Percentiles rank a stretch among this genome's conserved stretches.
Conservation (phyloP, 2,797 vertebrate species). For the Neopelma chrysocephalum region DNA sequence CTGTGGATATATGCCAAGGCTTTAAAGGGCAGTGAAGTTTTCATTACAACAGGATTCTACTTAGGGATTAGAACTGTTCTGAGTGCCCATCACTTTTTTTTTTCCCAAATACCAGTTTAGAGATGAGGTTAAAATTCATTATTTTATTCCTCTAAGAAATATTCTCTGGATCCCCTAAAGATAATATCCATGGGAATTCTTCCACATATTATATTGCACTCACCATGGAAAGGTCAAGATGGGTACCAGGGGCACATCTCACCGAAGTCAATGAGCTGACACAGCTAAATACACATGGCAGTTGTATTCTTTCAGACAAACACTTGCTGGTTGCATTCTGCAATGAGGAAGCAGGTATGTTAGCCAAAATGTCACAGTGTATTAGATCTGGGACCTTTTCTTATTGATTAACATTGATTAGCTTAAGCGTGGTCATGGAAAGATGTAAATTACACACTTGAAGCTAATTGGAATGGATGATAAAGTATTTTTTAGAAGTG, state of each 20-base stretch:
- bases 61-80: neutral
- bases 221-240: neutral
- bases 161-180: neutral
- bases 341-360: accelerated
- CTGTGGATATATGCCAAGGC: conserved; percentile 6
- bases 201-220: neutral
- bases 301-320: neutral
- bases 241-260: neutral
- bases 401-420: neutral
- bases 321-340: neutral
- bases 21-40: conserved; percentile 54
- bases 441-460: neutral
- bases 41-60: neutral
- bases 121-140: neutral
- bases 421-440: neutral
- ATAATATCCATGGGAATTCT: neutral
- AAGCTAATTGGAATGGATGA: neutral
- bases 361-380: neutral
- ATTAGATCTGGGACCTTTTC: neutral
- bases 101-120: neutral
- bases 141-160: neutral
- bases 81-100: neutral
- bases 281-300: neutral
- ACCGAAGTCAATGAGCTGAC: neutral
- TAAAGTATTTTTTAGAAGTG: neutral